Evolutionary conservation across 2,888 invertebrate species (phyloP).

Genomic region (Serrognathus titanus): DNA sequence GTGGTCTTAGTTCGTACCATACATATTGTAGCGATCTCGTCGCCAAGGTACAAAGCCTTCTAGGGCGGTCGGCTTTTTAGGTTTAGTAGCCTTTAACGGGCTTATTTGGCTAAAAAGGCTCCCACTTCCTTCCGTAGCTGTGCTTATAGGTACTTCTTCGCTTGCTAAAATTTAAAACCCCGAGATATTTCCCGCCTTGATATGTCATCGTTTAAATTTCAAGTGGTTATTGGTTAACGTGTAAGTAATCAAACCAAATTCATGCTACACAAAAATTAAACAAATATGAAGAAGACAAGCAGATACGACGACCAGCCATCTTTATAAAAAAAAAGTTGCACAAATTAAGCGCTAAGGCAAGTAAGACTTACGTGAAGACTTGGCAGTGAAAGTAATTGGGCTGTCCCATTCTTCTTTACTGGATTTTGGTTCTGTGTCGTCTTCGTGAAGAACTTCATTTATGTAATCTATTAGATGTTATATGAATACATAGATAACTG

Average conservation of each 20-base stretch:
- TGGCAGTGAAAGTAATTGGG: slow-evolving; percentile 86
- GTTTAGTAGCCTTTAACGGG: slow-evolving; percentile 42
- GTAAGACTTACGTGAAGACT: slow-evolving; percentile 75
- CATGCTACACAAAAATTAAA: background rate
- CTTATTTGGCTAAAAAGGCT: slow-evolving; percentile 43
- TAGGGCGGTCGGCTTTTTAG: slow-evolving; percentile 62
- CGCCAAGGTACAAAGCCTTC: slow-evolving; percentile 85
- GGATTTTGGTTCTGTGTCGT: slow-evolving; percentile 55
- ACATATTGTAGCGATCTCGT: slow-evolving; percentile 68
- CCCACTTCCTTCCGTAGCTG: slow-evolving; percentile 45
- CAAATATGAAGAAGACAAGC: slow-evolving; percentile 5
- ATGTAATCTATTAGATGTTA: slow-evolving; percentile 66
- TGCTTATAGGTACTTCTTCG: slow-evolving; percentile 37
- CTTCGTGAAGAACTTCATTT: slow-evolving; percentile 75
- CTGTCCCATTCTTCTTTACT: slow-evolving; percentile 75
- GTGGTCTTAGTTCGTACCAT: slow-evolving; percentile 56
- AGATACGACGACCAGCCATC: slow-evolving; percentile 17
- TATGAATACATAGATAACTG: background rate
- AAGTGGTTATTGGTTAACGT: background rate
- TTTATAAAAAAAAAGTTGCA: slow-evolving; percentile 2
- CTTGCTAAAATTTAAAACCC: slow-evolving; percentile 41
- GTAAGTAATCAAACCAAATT: background rate
- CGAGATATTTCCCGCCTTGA: too few species aligned
- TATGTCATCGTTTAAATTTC: background rate
- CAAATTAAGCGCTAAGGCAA: background rate